Percentiles rank a stretch among this genome's conserved stretches.
Conservation (phyloP, 2,113 vertebrate genomes). For the Oncorhynchus kisutch region DNA sequence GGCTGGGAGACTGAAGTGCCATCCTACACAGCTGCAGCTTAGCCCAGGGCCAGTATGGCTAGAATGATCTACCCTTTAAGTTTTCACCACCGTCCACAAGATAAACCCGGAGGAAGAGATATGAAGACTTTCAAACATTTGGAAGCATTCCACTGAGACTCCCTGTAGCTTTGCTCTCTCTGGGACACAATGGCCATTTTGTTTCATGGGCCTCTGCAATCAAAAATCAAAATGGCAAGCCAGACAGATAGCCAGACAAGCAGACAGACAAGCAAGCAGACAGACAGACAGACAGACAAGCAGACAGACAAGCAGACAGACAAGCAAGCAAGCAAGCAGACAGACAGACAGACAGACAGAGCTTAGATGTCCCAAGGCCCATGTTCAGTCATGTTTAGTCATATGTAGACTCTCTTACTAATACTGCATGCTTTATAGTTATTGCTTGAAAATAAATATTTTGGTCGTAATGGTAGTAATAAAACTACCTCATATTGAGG, state of each 20-base stretch:
- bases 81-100: constrained; percentile 66
- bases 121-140: constrained; percentile 56
- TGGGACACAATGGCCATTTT: constrained; percentile 62
- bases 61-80: constrained; percentile 66
- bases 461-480: not conserved
- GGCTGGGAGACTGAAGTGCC: constrained; percentile 39
- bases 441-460: too few species aligned
- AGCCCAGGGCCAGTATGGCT: constrained; percentile 50
- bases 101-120: constrained; percentile 55
- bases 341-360: too few species aligned
- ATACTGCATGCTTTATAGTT: too few species aligned
- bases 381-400: too few species aligned
- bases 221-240: constrained; percentile 47
- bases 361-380: too few species aligned
- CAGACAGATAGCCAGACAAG: not conserved
- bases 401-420: too few species aligned
- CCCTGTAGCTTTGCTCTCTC: constrained; percentile 41
- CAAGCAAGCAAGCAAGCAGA: too few species aligned
- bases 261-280: too few species aligned
- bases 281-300: constrained; percentile 6
- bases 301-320: too few species aligned
- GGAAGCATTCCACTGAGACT: constrained; percentile 53
- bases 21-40: constrained; percentile 63
- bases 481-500: not conserved
- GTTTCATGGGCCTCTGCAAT: constrained; percentile 48